A percentile compares a stretch with the other conserved stretches of the same genome.
phyloP scores from a whole-genome alignment of 1,140 invertebrate species.

The Sitodiplosis mosellana region DNA sequence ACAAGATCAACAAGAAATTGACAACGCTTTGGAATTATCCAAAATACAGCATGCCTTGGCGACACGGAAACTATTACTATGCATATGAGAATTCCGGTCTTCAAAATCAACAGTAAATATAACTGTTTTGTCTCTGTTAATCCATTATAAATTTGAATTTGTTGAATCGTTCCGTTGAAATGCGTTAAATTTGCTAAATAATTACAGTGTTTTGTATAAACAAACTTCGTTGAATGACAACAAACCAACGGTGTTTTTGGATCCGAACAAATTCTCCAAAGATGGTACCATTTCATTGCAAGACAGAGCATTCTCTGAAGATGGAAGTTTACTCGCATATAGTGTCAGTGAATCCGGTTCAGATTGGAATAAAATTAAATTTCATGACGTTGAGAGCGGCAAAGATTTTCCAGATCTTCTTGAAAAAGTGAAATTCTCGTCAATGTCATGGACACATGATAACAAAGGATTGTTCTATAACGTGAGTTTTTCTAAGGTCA shows the following conservation, averaged over 20 bases:
- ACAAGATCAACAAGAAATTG: slow-evolving; percentile 53
- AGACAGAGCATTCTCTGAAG: slow-evolving; percentile 67
- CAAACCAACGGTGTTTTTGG: slow-evolving; percentile 80
- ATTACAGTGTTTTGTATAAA: slow-evolving; percentile 76
- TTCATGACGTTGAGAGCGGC: slow-evolving; percentile 56
- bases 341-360: slow-evolving; percentile 81
- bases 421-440: slow-evolving; percentile 80
- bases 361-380: slow-evolving; percentile 86
- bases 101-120: slow-evolving; percentile 82
- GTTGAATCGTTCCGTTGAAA: too few relatives aligned
- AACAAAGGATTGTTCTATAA: slow-evolving; percentile 91
- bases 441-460: slow-evolving; percentile 87
- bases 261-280: slow-evolving; percentile 80
- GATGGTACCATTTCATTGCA: slow-evolving; percentile 85
- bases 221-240: slow-evolving; percentile 60
- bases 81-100: slow-evolving; percentile 87
- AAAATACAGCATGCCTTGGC: slow-evolving; percentile 77
- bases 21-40: slow-evolving; percentile 92
- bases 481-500: too few relatives aligned
- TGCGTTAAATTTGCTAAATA: too few relatives aligned
- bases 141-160: too few relatives aligned
- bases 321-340: slow-evolving; percentile 82
- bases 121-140: too few relatives aligned
- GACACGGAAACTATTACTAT: slow-evolving; percentile 73
- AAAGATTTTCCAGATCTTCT: slow-evolving; percentile 78